Base-by-base conservation (phyloP, 2,797 vertebrate species). In the Chaetodon trifasciatus region DNA sequence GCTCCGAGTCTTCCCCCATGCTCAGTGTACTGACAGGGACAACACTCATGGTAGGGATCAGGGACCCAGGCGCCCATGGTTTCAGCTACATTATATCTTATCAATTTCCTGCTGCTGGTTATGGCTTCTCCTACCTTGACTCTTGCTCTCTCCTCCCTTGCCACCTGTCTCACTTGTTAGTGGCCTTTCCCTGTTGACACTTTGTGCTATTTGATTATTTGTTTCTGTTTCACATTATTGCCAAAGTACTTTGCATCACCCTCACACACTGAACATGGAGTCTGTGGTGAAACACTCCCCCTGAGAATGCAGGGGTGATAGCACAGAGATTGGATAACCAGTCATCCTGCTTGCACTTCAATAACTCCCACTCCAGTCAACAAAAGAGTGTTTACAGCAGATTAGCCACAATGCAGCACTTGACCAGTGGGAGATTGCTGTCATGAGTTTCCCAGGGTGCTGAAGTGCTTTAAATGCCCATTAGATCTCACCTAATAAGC, bases 1-100 rank as follows among this genome's bases (percentile, higher is more conserved):
- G 78, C 96, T 97, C 86, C 96, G 96, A 95, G 97, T 99, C 88
- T 99, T 99, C 94, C 98, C 98, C 92, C 98, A 99, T 4, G 97
- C 97, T 82, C 97, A 98, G 85, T 95, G 95, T 85, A 95, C 95
- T 57, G 97, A 97, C 94, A 91, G 93, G 93, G 97, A 98, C 93
- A 96, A 93, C 94, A 96, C 91, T 87, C 96, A 97, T 80, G 97
- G 98, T 98, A 95, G 2, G 86, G 3, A 37, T 61, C 12, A 42
- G 60, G 40, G 12, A 46, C 61, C 37, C n/a, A 13, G 47, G 23
- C 13, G 6, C 12, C 7, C 1, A 0, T 28, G 37, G 19, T 62
- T 60, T 65, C 49, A 32, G 17, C 32, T 61, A 35, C 17, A 19
- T 63, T 5, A 5, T 69, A 50, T 64, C 21, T 79, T 70, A 55